Evolutionary conservation across 2,113 vertebrate species (phyloP).

Genomic region (Mustelus asterias): DNA sequence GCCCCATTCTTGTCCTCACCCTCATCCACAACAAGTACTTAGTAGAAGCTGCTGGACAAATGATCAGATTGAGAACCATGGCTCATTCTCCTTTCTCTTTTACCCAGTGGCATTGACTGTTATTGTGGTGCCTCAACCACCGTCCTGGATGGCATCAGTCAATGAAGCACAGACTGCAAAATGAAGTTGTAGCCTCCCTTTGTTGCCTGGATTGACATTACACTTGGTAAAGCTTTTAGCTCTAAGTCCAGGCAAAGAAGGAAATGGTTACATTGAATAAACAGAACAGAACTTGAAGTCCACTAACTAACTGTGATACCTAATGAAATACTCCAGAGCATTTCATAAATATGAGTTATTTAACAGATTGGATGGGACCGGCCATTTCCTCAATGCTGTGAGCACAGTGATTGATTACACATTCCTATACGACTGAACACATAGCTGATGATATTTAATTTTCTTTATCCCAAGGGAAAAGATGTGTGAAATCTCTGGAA

Average conservation of each 20-base stretch:
- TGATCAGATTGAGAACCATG: not conserved
- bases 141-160: not conserved
- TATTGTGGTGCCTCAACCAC: not conserved
- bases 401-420: conserved; percentile 22
- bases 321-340: not conserved
- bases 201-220: not conserved
- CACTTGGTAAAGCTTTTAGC: not conserved
- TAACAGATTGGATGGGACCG: not conserved
- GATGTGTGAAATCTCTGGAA: conserved; percentile 23
- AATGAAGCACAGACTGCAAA: not conserved
- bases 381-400: not conserved
- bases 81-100: not conserved
- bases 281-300: not conserved
- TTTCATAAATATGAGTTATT: conserved; percentile 16
- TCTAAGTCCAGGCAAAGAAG: not conserved
- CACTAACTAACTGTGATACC: not conserved
- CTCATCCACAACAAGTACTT: not conserved
- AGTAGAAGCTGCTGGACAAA: not conserved
- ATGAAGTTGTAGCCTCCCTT: not conserved
- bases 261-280: not conserved
- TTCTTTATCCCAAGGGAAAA: conserved; percentile 33
- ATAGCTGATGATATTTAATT: conserved; percentile 31
- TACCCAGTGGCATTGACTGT: not conserved
- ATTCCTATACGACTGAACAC: conserved; percentile 24
- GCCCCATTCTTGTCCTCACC: not conserved